phyloP scores from a whole-genome alignment of 2,113 vertebrate species.

The Trematocara marginatum region DNA sequence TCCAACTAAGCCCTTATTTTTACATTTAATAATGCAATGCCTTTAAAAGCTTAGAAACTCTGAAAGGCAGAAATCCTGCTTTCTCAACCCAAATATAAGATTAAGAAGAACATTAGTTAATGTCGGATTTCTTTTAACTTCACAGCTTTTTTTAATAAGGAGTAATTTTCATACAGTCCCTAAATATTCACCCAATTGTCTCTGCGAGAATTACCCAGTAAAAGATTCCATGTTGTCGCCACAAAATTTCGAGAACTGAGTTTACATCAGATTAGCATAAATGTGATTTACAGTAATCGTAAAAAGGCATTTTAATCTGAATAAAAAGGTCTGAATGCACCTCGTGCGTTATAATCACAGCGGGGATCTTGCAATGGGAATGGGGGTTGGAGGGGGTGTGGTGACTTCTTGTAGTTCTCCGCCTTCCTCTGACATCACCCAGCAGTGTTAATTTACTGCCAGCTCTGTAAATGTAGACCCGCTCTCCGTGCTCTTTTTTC shows the following conservation, averaged over 20 bases:
- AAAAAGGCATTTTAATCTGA: not conserved
- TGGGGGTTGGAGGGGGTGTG: slow-evolving; percentile 58
- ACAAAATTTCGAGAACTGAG: not conserved
- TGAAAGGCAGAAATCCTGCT: not conserved
- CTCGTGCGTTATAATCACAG: not conserved
- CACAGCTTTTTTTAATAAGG: not conserved
- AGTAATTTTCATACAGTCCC: not conserved
- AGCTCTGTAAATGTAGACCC: slow-evolving; percentile 28
- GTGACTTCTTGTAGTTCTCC: slow-evolving; percentile 36
- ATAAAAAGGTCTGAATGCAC: not conserved
- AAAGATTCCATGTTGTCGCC: not conserved
- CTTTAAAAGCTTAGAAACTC: not conserved
- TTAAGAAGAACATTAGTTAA: not conserved
- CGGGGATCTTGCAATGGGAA: not conserved
- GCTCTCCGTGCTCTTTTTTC: not conserved
- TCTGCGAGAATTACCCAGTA: not conserved
- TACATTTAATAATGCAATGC: not conserved
- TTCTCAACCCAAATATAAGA: not conserved
- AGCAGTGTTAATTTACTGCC: slow-evolving; percentile 61
- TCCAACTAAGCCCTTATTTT: not conserved
- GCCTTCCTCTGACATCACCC: slow-evolving; percentile 66
- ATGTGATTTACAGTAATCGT: not conserved
- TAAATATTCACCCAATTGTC: not conserved
- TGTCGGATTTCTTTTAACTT: not conserved
- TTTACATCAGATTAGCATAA: not conserved